Evolutionary conservation across 2,797 vertebrate genomes (phyloP).

Genomic region (Myotis vivesi): DNA sequence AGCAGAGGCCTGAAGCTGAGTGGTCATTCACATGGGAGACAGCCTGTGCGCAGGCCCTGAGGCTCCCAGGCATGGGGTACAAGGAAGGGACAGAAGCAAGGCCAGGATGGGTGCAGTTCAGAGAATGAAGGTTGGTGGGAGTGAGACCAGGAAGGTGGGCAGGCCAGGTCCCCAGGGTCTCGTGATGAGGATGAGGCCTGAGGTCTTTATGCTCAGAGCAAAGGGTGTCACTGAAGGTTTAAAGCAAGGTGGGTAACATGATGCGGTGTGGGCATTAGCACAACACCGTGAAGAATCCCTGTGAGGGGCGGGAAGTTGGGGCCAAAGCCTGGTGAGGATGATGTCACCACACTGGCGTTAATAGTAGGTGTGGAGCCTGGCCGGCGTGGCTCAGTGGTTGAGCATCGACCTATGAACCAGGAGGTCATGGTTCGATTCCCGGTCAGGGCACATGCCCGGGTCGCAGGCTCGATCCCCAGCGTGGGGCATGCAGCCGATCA

Average conservation of each 20-base stretch:
- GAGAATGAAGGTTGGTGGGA: background rate
- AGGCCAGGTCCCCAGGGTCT: background rate
- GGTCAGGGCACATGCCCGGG: too few species aligned
- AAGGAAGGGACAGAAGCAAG: background rate
- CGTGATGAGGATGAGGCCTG: background rate
- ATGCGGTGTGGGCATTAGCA: too few species aligned
- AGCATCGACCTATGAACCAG: too few species aligned
- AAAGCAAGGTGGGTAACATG: background rate
- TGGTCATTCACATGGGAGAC: fast-evolving
- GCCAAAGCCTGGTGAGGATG: background rate
- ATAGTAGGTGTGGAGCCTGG: background rate
- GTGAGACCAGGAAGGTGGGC: background rate
- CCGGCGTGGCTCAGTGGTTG: too few species aligned
- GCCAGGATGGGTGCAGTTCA: background rate
- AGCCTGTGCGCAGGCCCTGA: background rate
- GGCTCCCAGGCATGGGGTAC: background rate
- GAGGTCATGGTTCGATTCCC: too few species aligned
- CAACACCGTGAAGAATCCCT: fast-evolving
- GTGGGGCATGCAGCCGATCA: too few species aligned
- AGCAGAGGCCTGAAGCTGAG: background rate
- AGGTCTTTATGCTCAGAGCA: background rate
- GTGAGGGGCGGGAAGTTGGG: background rate
- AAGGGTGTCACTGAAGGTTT: background rate
- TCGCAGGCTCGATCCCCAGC: too few species aligned
- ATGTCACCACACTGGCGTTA: too few species aligned